Conservation (phyloP, 2,113 vertebrate species). For the Poeciliopsis retropinna region DNA sequence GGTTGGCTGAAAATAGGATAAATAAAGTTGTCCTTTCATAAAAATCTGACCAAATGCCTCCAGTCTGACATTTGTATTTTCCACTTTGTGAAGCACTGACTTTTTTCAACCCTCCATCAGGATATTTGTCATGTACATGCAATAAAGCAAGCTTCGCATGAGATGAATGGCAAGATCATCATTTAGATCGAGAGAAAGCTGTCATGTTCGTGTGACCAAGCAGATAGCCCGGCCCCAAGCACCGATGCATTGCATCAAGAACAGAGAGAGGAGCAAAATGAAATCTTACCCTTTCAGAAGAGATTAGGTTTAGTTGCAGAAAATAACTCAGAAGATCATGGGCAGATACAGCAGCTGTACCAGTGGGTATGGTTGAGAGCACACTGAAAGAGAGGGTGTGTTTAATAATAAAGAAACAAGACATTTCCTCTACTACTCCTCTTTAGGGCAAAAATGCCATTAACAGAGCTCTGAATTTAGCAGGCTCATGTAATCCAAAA, state of each 20-base stretch:
- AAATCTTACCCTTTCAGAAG: slow-evolving; percentile 13
- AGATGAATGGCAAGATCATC: not conserved
- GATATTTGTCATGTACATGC: not conserved
- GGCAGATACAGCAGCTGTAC: not conserved
- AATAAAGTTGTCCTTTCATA: not conserved
- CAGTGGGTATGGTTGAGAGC: slow-evolving; percentile 1
- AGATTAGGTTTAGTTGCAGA: slow-evolving; percentile 13
- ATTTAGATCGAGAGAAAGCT: not conserved
- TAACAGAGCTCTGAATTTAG: not conserved
- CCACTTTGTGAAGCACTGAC: not conserved
- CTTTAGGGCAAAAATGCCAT: not conserved
- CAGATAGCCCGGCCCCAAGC: slow-evolving; percentile 5
- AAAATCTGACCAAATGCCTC: not conserved
- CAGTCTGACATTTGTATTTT: not conserved
- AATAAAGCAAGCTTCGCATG: not conserved
- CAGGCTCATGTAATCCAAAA: not conserved
- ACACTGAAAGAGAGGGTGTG: not conserved
- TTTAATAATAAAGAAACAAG: slow-evolving; percentile 5
- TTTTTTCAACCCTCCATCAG: not conserved
- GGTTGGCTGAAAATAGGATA: not conserved
- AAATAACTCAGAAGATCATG: slow-evolving; percentile 1
- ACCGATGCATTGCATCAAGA: not conserved
- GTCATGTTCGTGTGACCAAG: slow-evolving; percentile 10
- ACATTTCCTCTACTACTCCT: not conserved
- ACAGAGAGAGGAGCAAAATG: not conserved